phyloP scores from a whole-genome alignment of 2,888 invertebrate genomes.

The Corythucha ciliata region DNA sequence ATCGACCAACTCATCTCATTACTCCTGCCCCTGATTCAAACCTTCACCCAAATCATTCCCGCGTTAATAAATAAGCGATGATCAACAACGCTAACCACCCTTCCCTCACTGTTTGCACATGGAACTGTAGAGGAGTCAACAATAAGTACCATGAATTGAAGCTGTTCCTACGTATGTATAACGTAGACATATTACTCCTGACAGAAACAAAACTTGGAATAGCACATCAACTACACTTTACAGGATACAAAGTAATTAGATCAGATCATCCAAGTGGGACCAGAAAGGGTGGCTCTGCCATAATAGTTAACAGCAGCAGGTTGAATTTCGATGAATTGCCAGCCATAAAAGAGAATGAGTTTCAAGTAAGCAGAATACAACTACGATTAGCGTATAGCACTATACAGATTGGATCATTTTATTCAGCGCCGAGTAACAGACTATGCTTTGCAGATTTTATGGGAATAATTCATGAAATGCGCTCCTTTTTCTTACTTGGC shows the following conservation, averaged over 20 bases:
- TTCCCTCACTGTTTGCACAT: slow-evolving; percentile 9
- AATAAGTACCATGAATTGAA: slow-evolving; percentile 6
- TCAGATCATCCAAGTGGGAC: slow-evolving; percentile 13
- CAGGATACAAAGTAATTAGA: slow-evolving; percentile 3
- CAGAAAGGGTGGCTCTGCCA: slow-evolving; percentile 9
- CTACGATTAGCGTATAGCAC: background rate
- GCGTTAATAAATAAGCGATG: slow-evolving; percentile 7
- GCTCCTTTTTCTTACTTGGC: slow-evolving; percentile 2
- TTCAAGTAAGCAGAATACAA: slow-evolving; percentile 5
- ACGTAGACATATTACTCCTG: slow-evolving; percentile 6
- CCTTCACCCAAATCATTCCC: slow-evolving; percentile 11
- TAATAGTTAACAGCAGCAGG: slow-evolving; percentile 1
- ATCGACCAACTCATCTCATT: slow-evolving; percentile 5
- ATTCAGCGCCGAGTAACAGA: slow-evolving; percentile 8
- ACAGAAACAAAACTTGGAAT: slow-evolving; percentile 10
- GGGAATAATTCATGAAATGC: slow-evolving; percentile 2
- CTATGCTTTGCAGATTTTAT: background rate
- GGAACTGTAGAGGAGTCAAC: slow-evolving; percentile 10
- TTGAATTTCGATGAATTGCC: slow-evolving; percentile 8
- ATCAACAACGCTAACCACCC: slow-evolving; percentile 5
- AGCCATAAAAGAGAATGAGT: background rate
- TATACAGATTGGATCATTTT: slow-evolving; percentile 4
- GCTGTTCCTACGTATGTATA: too few relatives aligned
- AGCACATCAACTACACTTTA: background rate
- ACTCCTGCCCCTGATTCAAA: slow-evolving; percentile 6